A percentile compares a stretch with the other conserved stretches of the same genome.
Conservation (phyloP, 2,113 vertebrate species). For the Vanacampus margaritifer region DNA sequence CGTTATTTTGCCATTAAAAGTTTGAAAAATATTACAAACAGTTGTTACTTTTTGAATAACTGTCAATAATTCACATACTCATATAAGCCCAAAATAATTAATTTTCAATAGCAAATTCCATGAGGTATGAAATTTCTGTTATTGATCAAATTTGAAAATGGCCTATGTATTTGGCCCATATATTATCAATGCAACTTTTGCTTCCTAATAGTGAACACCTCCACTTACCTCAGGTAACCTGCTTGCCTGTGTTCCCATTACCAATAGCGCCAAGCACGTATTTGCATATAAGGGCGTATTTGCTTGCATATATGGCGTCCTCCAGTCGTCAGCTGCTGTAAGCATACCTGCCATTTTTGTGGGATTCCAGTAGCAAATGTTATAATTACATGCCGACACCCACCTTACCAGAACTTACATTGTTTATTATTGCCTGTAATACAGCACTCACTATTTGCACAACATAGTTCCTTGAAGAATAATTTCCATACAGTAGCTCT, state of each 20-base stretch:
- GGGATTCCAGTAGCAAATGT: slow-evolving; percentile 1
- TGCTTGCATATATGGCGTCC: background rate
- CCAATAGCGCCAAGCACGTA: background rate
- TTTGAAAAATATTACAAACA: too few relatives aligned
- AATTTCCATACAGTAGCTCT: background rate
- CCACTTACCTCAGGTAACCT: fast-evolving
- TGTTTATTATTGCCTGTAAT: background rate
- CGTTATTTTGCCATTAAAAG: background rate
- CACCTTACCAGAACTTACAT: background rate
- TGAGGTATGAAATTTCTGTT: too few relatives aligned
- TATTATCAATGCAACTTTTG: too few relatives aligned
- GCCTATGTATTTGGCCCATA: too few relatives aligned
- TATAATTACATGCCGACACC: background rate
- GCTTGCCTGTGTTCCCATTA: background rate
- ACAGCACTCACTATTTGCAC: background rate
- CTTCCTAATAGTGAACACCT: background rate
- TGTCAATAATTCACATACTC: too few relatives aligned
- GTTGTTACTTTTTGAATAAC: too few relatives aligned
- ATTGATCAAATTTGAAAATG: too few relatives aligned
- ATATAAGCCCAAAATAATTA: too few relatives aligned
- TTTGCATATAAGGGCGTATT: too few relatives aligned
- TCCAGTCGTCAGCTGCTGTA: background rate
- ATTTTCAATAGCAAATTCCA: too few relatives aligned
- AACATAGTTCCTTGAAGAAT: background rate
- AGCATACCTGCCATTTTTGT: slow-evolving; percentile 52